These are phyloP conservation scores for Empidonax traillii DNA, from an alignment of 2,113 vertebrate species.

Conservation along the genomic window DNA sequence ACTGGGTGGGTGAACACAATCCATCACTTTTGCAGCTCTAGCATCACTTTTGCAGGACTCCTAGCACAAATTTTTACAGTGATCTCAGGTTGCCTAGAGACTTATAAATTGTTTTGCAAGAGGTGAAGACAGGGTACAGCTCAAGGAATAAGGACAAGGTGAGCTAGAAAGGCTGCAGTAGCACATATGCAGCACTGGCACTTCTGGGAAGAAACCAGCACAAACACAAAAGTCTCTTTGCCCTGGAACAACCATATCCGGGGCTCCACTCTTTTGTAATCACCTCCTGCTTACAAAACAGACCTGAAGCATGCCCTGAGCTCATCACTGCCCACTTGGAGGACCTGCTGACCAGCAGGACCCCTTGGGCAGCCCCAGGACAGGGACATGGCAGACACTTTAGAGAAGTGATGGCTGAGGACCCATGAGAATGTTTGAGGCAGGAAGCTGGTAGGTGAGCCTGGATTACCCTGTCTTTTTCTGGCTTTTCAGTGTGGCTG, in stretches of 20 bases:
- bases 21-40: neutral
- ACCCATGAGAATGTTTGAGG: accelerated
- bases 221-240: neutral
- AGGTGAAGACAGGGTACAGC: neutral
- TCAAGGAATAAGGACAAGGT: neutral
- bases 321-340: neutral
- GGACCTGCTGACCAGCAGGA: neutral
- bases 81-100: neutral
- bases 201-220: neutral
- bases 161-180: neutral
- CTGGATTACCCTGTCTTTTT: neutral
- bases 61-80: neutral
- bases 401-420: accelerated
- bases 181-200: accelerated
- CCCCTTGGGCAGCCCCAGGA: neutral
- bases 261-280: neutral
- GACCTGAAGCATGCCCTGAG: neutral
- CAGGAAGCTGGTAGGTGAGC: neutral
- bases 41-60: neutral
- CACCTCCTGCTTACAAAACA: neutral
- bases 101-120: neutral
- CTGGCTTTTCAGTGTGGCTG: neutral
- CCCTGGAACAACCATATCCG: accelerated
- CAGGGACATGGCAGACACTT: neutral
- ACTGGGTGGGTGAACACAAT: neutral